Evolutionary conservation across 2,888 invertebrate genomes (phyloP), one percentile per base, ranked within the genome.

Genomic region (Agriotes lineatus): DNA sequence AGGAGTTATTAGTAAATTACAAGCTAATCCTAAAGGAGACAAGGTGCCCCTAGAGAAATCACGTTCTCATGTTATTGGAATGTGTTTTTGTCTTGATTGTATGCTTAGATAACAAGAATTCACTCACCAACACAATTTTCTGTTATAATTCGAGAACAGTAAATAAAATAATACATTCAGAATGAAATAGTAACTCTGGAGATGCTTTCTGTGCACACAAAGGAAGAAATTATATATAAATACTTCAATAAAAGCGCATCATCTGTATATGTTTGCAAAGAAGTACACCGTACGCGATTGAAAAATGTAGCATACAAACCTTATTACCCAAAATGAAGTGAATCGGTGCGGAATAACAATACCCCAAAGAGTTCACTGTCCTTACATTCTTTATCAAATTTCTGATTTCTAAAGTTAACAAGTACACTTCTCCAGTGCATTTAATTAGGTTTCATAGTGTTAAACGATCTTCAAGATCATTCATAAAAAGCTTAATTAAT

Each of bases 401-500:
- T 14, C 10, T 19, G 16, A 30, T 30, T 14, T 7, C 18, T n/a
- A 33, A 18, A 52, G 33, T 52, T 52, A 52, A 52, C 30, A 52
- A 33, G 16, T 14, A 10, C 16, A 45, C 45, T 20, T 7, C 12
- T 22, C n/a, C 14, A 45, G 60, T 50, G 48, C 60, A 50, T 61
- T 61, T 61, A 50, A 61, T 61, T 61, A 61, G 48, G 60, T 39
- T 61, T 61, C 61, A 63, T 56, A 56, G 56, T 63, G 54, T 63
- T 56, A 63, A 63, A 44, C 56, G 56, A 44, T 56, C 45, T 42
- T 44, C 30, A 63, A 54, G 54, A 56, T 44, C 63, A 63, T 56
- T 63, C 56, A 56, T 61, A 48, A 61, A 61, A 56, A 56, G 63
- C 63, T 44, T 54, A 63, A 63, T 63, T 63, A 56, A 63, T 56